Base-by-base conservation (phyloP, 2,797 vertebrate genomes). In the Pangasius krempfi region DNA sequence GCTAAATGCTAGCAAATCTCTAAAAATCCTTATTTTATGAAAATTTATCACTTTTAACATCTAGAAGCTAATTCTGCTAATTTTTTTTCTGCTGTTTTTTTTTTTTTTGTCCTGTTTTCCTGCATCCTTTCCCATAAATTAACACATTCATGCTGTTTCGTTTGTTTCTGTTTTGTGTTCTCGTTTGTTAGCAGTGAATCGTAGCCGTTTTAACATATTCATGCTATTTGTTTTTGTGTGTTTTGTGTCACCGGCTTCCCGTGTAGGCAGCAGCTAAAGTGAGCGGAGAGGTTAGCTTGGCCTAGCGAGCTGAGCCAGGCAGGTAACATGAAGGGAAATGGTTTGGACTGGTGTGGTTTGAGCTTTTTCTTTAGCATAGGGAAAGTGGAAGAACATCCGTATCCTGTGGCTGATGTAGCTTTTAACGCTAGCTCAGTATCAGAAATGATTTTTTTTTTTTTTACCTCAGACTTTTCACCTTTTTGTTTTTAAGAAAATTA, bases 91-190 rank as follows among this genome's bases (percentile, higher is more conserved):
- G 44, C 44, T 44, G 44, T n/a, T n/a, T n/a, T n/a, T 44, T 44
- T 44, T 88, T 93, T 88, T 90, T 90, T 91, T 47, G 30, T 47
- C 27, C 33, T 82, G 33, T 66, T 44, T 75, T 44, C 22, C 37
- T 76, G 66, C 3, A 1, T 64, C 4, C 7, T 75, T 75, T 27
- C 22, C 12, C 40, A 44, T 47, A 18, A 8, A 73, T 40, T 68
- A 70, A 70, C 30, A 20, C 64, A 14, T 16, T 33, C 25, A 68
- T 68, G 30, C 62, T 64, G 62, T 64, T 64, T 64, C 0, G 5
- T 66, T 75, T 75, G 25, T 75, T 47, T 44, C 18, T 5, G 52
- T 79, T 79, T 54, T 20, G 30, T 37, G 20, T 81, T 60, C 12
- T 8, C 12, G 1, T 81, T 60, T 16, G 22, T 40, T 60, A 2